Base-by-base conservation (phyloP, 2,113 vertebrate genomes). In the Aythya baeri region DNA sequence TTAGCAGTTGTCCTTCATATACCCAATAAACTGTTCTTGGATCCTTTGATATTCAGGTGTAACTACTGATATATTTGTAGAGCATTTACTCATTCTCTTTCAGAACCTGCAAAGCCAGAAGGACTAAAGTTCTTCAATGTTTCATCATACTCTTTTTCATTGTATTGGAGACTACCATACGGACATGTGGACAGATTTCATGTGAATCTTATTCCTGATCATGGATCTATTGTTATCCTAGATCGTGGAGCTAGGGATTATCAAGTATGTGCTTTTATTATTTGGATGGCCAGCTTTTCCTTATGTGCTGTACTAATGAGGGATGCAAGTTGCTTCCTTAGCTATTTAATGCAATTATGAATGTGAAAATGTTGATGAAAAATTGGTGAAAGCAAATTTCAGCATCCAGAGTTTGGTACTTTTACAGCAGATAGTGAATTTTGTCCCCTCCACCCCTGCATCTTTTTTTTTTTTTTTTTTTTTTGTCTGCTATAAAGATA, bases 221-320 rank as follows among this genome's bases (percentile, higher is more conserved):
- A 97, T 66, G 98, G 98, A 93, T 97, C 97, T 94, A 94, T 98
- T 97, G 97, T 96, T 97, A 96, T 99, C 95, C 96, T 90, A 97
- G 96, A 98, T 94, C 97, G 98, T 93, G 97, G 97, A 97, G 94
- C 91, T 94, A 97, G 97, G 87, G 97, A 98, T 93, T 98, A 98
- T 98, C 98, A 98, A 97, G 98, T 99, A 98, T 88, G 94, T 96
- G 96, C 94, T 98, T 98, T 98, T 97, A 96, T 97, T 95, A 86
- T 74, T 94, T 94, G 76, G 61, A 29, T 29, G 43, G 76, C 57
- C 44, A 62, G 76, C 79, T 95, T 96, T 94, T 97, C 88, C 92
- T 97, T 97, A 87, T 94, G 82, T 27, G 17, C 78, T 73, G 50
- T 91, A 76, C 74, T 88, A 57, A 80, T 79, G 81, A 82, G 86